These are phyloP conservation scores for Montipora efflorescens DNA, from an alignment of 64 coral and sea anemone genomes.

Conservation along the genomic window DNA sequence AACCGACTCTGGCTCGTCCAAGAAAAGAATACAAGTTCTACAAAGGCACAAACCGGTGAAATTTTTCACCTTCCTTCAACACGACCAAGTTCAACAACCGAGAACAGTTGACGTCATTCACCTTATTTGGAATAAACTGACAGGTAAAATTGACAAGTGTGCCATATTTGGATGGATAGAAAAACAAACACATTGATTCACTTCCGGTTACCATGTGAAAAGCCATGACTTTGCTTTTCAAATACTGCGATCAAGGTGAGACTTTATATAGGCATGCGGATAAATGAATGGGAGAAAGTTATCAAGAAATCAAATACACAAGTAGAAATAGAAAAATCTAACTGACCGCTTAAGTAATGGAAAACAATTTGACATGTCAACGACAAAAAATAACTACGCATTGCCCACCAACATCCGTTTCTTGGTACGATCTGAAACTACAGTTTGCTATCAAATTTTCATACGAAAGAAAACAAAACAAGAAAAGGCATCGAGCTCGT, in stretches of 20 bases:
- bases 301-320: neutral
- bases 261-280: no score
- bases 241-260: neutral
- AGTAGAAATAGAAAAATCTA: no score
- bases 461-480: no score
- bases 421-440: no score
- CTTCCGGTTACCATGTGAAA: constrained; percentile 63
- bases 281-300: no score
- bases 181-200: constrained; percentile 49
- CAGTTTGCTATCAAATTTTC: no score
- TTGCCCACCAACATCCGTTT: neutral
- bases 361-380: neutral
- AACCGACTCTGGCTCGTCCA: neutral
- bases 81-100: constrained; percentile 36
- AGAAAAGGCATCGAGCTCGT: no score
- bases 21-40: neutral
- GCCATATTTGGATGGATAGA: constrained; percentile 61
- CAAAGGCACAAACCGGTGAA: neutral
- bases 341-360: no score
- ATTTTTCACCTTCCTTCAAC: constrained; percentile 3
- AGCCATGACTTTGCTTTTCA: neutral
- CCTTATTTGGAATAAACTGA: constrained; percentile 75
- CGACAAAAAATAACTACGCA: no score
- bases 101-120: constrained; percentile 84
- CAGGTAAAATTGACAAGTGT: constrained; percentile 68